Base-by-base conservation (phyloP, 1,140 invertebrate genomes). In the Ceratitis capitata region DNA sequence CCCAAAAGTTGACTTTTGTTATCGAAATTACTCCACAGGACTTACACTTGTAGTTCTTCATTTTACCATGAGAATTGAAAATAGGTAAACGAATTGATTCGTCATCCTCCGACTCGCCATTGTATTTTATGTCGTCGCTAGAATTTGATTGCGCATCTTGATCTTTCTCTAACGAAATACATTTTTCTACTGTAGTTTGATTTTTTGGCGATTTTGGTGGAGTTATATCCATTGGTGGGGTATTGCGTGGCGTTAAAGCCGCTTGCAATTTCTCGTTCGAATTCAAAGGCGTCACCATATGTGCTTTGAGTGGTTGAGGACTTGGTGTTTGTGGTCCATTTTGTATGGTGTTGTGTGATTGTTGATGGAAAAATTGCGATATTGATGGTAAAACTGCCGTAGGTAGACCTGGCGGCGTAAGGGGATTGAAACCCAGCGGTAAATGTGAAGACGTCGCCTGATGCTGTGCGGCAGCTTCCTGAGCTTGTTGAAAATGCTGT, bases 1-100 rank as follows among this genome's bases (percentile, higher is more conserved):
- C 94, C 98, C 98, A 99, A 88, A 97, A 99, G 58, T 97, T 97
- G 2, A 96, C 92, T 92, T 99, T 99, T 0, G 97, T 98, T 2
- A 95, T 94, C 0, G 97, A 95, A 0, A 96, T 94, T 87, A 96
- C 96, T 23, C 95, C 94, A 90, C 98, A 99, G 74, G 98, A 96
- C 89, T 99, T 99, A 92, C 98, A 99, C 88, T 96, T 95, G 91
- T 97, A 97, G 0, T 95, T 95, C 92, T 98, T 98, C 1, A 97
- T 94, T 92, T 97, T 96, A 19, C 96, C 96, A 85, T 97, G 95
- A 0, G 95, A 95, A 88, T 97, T 97, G 5, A 97, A 94, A 82
- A 95, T 94, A 2, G 96, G 95, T 16, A 95, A 93, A 14, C 94
- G 91, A 0, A 96, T 91, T 47, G 85, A 90, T 12, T 94, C 94